phyloP scores from a whole-genome alignment of 1,140 invertebrate species.

The Macrocentrus cingulum region DNA sequence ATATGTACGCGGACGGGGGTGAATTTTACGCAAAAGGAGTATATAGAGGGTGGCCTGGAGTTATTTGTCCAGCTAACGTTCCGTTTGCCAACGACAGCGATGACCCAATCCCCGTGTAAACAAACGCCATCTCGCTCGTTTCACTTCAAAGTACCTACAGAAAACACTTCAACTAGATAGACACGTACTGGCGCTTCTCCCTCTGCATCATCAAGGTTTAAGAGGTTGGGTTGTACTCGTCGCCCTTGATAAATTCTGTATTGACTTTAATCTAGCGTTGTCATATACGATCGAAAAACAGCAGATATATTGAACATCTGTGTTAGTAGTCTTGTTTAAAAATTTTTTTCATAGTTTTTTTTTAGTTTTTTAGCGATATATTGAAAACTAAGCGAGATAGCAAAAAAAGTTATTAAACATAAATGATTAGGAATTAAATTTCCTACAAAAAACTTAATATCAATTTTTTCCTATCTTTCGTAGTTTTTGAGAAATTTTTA shows the following conservation, averaged over 20 bases:
- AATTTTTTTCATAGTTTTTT: background rate
- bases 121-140: slow-evolving; percentile 11
- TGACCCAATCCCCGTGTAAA: slow-evolving; percentile 32
- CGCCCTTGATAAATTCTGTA: background rate
- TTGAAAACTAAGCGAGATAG: too few relatives aligned
- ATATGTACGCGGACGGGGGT: background rate
- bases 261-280: background rate
- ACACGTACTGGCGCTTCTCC: too few relatives aligned
- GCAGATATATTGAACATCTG: background rate
- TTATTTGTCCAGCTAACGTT: slow-evolving; percentile 33
- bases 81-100: slow-evolving; percentile 30
- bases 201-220: background rate
- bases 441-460: too few relatives aligned
- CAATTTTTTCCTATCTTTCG: too few relatives aligned
- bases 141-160: slow-evolving; percentile 17
- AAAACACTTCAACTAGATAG: background rate
- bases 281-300: slow-evolving; percentile 1
- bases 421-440: too few relatives aligned
- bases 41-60: slow-evolving; percentile 10
- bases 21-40: background rate
- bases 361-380: too few relatives aligned
- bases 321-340: too few relatives aligned
- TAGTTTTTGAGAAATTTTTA: too few relatives aligned
- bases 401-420: too few relatives aligned
- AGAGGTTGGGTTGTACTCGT: background rate